A percentile compares a stretch with the other conserved stretches of the same genome.
Conservation (phyloP, 23 tunicate species). For the Ciona savignyi region DNA sequence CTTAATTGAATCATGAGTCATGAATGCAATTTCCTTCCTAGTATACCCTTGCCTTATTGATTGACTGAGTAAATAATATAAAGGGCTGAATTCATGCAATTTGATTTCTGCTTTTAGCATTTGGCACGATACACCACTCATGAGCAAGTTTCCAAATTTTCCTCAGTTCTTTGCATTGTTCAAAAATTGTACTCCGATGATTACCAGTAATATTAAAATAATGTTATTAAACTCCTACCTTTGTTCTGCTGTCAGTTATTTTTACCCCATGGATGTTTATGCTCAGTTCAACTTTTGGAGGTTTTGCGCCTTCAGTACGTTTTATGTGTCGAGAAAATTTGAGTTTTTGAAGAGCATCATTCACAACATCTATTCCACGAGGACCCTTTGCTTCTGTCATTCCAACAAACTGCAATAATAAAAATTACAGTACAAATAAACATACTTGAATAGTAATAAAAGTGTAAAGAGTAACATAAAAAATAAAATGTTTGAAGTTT, state of each 20-base stretch:
- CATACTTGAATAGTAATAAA: background rate
- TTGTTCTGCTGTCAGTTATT: constrained; percentile 41
- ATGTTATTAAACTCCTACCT: constrained; percentile 20
- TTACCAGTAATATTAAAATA: too few relatives aligned
- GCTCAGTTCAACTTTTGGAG: constrained; percentile 71
- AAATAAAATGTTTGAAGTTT: background rate
- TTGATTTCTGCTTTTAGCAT: too few relatives aligned
- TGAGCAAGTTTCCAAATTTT: too few relatives aligned
- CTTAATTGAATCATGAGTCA: too few relatives aligned
- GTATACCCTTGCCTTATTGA: too few relatives aligned
- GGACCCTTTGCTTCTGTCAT: constrained; percentile 53
- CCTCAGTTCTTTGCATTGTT: too few relatives aligned
- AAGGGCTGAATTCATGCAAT: too few relatives aligned
- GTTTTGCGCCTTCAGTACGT: constrained; percentile 73
- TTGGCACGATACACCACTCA: too few relatives aligned
- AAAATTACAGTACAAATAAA: too few relatives aligned
- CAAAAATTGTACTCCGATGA: too few relatives aligned
- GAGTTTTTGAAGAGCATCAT: constrained; percentile 56
- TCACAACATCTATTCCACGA: constrained; percentile 71
- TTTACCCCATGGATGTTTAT: constrained; percentile 45
- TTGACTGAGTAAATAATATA: too few relatives aligned
- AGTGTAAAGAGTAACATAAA: background rate
- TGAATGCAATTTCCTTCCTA: too few relatives aligned
- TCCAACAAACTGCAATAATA: constrained; percentile 64
- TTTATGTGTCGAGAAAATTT: constrained; percentile 65